Conservation (phyloP, 2,797 vertebrate genomes). For the Synaphobranchus kaupii region DNA sequence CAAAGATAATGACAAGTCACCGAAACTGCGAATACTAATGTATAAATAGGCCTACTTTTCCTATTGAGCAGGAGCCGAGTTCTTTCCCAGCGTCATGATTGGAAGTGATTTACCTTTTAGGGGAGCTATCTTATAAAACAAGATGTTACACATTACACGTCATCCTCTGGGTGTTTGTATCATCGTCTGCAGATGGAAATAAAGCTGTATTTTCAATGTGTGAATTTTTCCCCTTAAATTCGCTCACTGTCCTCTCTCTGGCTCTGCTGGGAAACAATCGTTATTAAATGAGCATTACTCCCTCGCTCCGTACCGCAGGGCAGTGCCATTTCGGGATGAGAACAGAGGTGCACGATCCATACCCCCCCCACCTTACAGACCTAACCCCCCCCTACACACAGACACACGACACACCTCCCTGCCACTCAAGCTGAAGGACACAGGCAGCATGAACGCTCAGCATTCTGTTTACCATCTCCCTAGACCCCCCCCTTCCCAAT, state of each 20-base stretch:
- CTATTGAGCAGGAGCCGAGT: background rate
- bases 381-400: no score
- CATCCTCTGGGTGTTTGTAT: background rate
- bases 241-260: background rate
- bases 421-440: no score
- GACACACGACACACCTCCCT: no score
- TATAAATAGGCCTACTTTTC: background rate
- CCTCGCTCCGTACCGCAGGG: background rate
- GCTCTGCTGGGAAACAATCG: background rate
- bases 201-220: background rate
- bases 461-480: no score
- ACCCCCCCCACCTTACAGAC: no score
- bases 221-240: background rate
- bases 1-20: background rate
- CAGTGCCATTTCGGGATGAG: background rate
- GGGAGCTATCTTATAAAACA: background rate
- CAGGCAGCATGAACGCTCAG: no score
- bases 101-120: background rate
- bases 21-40: background rate
- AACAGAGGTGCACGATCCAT: background rate
- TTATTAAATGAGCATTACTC: background rate
- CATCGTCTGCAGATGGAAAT: background rate
- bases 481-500: no score
- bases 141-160: background rate
- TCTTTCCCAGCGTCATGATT: background rate